Base-by-base conservation (phyloP, 2,888 invertebrate genomes). In the Willowsia nigromaculata region DNA sequence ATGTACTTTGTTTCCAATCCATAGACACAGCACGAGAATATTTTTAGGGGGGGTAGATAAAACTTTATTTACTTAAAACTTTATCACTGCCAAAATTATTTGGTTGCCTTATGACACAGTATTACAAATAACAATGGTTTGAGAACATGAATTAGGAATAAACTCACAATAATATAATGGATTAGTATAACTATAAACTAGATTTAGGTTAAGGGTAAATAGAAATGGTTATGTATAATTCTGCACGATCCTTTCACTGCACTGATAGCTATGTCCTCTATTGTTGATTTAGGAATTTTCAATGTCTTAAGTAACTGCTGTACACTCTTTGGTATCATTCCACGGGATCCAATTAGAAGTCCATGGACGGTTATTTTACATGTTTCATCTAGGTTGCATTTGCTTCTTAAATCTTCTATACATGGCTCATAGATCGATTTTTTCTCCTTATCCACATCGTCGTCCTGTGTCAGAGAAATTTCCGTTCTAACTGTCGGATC, bases 371-470 rank as follows among this genome's bases (percentile, higher is more conserved):
- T 59, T 7, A 27, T 59, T 3, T 59, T 59, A 25, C n/a, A 59
- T 6, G 4, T 59, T 22, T 11, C 1, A 13, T 25, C 22, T 4
- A 59, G 59, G 13, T 27, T 59, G 25, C 27, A 25, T 15, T 25
- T 59, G 11, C 9, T 7, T 13, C 68, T 40, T 9, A 89, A 30
- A 30, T 78, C 78, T 1, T 68, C 80, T 18, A 78, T 40, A 11
- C 65, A 78, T n/a, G 84, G 71, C 6, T 68, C 30, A 40, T 84
- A 89, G 0, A 78, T 68, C 0, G 5, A 7, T 59, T 22, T 18
- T 56, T 84, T 89, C 56, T 89, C 89, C 33, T 11, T 18, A 59
- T 89, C n/a, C 2, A 89, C 89, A 74, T 89, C 85, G 15, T 43
- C 40, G 0, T 85, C 59, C 37, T 89, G 85, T 0, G 37, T 22